These are phyloP conservation scores for Drosophila ogumai DNA, from an alignment of 1,140 invertebrate genomes.

Conservation along the genomic window DNA sequence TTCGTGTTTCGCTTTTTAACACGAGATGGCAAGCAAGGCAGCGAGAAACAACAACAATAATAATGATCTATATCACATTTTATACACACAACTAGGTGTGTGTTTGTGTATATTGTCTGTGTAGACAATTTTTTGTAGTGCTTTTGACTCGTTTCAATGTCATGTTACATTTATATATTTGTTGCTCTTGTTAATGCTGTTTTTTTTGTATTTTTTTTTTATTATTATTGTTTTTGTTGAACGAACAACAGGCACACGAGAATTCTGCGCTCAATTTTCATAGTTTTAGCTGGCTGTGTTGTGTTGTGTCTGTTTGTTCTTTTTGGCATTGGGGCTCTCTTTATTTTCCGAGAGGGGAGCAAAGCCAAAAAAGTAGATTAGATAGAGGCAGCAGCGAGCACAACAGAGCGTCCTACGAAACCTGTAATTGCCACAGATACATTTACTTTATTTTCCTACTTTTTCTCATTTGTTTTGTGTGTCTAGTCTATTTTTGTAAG, in stretches of 20 bases:
- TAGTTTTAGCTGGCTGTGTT: conserved; percentile 28
- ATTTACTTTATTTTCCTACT: conserved; percentile 4
- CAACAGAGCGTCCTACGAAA: conserved; percentile 12
- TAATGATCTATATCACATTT: conserved; percentile 62
- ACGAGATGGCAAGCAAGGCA: conserved; percentile 40
- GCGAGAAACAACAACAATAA: conserved; percentile 28
- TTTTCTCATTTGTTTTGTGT: conserved; percentile 6
- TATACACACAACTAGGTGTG: conserved; percentile 16
- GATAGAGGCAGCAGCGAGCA: conserved; percentile 40
- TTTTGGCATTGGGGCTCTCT: conserved; percentile 63
- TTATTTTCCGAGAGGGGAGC: conserved; percentile 30
- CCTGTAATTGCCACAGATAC: conserved; percentile 24
- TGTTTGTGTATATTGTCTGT: conserved; percentile 10
- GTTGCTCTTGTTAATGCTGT: conserved; percentile 34
- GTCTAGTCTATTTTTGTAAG: conserved; percentile 21
- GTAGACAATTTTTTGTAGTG: conserved; percentile 47
- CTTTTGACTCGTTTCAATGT: conserved; percentile 79
- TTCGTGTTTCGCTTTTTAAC: conserved; percentile 61
- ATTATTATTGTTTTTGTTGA: conserved; percentile 28
- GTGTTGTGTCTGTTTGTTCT: conserved; percentile 43
- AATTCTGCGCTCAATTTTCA: conserved; percentile 17
- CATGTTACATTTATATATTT: conserved; percentile 74
- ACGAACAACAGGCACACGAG: conserved; percentile 20
- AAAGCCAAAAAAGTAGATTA: conserved; percentile 65
- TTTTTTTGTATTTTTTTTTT: background rate